phyloP scores from a whole-genome alignment of 2,113 vertebrate species.

The Cyphomyrus discorhynchus region DNA sequence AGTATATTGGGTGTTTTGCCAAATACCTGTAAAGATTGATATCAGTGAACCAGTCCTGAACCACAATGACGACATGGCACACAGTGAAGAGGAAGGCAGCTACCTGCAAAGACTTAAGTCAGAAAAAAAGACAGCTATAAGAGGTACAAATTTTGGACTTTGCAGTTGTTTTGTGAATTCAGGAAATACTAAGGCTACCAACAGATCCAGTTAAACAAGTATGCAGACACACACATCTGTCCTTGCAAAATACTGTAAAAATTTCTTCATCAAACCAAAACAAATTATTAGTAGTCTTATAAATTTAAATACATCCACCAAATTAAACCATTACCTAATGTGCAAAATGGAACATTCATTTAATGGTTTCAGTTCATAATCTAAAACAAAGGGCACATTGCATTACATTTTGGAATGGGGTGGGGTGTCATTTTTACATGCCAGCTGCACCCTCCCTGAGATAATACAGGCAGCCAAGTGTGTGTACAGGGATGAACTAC shows the following conservation, averaged over 20 bases:
- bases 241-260: not conserved
- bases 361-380: not conserved
- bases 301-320: not conserved
- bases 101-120: conserved; percentile 76
- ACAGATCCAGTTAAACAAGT: not conserved
- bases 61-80: conserved; percentile 81
- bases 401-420: not conserved
- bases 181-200: not conserved
- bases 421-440: not conserved
- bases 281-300: not conserved
- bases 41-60: conserved; percentile 90
- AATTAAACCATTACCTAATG: not conserved
- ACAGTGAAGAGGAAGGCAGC: conserved; percentile 85
- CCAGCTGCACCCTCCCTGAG: not conserved
- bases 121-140: not conserved
- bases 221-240: not conserved
- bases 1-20: not conserved
- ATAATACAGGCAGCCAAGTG: not conserved
- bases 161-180: not conserved
- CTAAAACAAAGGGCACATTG: not conserved
- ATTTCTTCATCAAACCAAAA: not conserved
- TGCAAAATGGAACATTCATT: not conserved
- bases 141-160: not conserved
- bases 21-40: conserved; percentile 76
- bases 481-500: not conserved